A percentile compares a stretch with the other conserved stretches of the same genome.
Evolutionary conservation across 2,888 invertebrate genomes (phyloP).

Genomic region (Yponomeuta sedellus): DNA sequence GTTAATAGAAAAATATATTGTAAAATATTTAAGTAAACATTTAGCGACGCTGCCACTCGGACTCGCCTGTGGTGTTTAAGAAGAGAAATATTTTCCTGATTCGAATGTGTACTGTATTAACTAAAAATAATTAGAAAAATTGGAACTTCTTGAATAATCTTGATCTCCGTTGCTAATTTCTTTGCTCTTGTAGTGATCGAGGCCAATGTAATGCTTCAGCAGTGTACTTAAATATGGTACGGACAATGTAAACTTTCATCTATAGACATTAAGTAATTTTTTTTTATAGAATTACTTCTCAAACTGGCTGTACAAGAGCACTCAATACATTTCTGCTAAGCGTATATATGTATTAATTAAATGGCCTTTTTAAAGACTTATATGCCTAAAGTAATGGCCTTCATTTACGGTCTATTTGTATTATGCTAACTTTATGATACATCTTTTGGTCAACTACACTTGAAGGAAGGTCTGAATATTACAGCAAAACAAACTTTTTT

Average conservation of each 20-base stretch:
- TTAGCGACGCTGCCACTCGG: neutral
- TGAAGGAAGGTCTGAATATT: too few species aligned
- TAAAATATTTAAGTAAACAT: constrained; percentile 10
- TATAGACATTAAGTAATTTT: neutral
- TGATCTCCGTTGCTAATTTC: constrained; percentile 2
- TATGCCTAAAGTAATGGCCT: constrained; percentile 7
- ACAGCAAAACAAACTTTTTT: too few species aligned
- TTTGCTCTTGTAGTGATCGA: constrained; percentile 5
- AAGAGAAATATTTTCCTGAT: neutral
- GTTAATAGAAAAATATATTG: constrained; percentile 15
- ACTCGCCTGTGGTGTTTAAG: neutral
- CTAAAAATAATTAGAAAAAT: constrained; percentile 1
- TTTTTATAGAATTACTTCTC: too few species aligned
- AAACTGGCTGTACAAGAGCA: neutral
- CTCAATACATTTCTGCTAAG: neutral
- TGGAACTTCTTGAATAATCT: neutral
- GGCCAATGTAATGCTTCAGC: neutral
- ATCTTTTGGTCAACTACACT: neutral
- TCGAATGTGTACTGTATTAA: constrained; percentile 7
- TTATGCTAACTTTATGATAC: neutral
- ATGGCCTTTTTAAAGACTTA: constrained; percentile 2
- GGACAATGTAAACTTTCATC: neutral
- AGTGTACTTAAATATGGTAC: constrained; percentile 10
- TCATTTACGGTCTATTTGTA: neutral
- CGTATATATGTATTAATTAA: neutral